These are phyloP conservation scores for Psittacus erithacus DNA, from an alignment of 2,113 vertebrate genomes.

Conservation along the genomic window DNA sequence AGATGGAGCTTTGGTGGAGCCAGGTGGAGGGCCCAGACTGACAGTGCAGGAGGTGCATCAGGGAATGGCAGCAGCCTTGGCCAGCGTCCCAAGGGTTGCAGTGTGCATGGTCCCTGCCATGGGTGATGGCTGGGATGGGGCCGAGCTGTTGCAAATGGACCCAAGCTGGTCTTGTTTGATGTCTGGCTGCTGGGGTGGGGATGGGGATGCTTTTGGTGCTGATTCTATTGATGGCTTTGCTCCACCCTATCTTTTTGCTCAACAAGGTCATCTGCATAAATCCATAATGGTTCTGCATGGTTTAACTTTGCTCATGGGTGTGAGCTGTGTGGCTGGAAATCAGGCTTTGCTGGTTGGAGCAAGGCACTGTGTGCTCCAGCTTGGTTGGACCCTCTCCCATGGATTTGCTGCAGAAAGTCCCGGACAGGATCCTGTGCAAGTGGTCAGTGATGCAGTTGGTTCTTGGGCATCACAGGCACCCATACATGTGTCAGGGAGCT, in stretches of 20 bases:
- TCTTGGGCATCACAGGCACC: not conserved
- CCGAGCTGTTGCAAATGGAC: not conserved
- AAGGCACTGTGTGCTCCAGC: fast-evolving
- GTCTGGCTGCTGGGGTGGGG: not conserved
- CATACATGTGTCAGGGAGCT: fast-evolving
- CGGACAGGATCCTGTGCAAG: fast-evolving
- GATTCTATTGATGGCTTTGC: not conserved
- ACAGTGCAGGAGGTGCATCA: not conserved
- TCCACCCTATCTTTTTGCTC: not conserved
- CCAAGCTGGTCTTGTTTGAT: not conserved
- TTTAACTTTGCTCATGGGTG: not conserved
- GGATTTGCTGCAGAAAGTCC: not conserved
- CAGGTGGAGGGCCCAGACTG: not conserved
- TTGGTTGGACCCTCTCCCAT: not conserved
- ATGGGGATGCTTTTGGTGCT: not conserved
- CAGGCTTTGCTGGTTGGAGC: not conserved
- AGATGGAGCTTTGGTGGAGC: not conserved
- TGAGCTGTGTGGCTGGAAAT: not conserved
- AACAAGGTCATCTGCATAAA: not conserved
- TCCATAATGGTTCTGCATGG: not conserved
- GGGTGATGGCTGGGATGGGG: not conserved
- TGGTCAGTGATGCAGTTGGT: fast-evolving
- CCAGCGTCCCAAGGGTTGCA: not conserved
- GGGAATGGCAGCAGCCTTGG: not conserved
- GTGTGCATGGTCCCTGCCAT: not conserved